A percentile compares a stretch with the other conserved stretches of the same genome.
Evolutionary conservation across 1,140 invertebrate species (phyloP).

Genomic region (Battus philenor): DNA sequence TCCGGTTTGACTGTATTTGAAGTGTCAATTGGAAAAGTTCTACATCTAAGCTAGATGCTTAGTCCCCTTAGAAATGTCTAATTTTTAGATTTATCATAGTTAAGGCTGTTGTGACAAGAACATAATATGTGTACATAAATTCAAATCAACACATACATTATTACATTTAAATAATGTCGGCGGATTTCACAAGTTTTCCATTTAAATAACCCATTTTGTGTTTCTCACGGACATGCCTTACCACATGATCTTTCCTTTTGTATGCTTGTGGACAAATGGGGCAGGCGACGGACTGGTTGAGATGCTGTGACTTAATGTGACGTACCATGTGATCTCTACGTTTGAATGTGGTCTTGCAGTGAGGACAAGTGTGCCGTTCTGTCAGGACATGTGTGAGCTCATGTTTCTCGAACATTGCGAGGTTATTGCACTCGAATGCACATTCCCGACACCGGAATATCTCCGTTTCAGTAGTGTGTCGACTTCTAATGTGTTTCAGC

Average conservation of each 20-base stretch:
- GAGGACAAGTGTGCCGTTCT: constrained; percentile 30
- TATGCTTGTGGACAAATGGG: constrained; percentile 38
- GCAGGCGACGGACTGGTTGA: constrained; percentile 31
- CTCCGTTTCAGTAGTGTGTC: constrained; percentile 25
- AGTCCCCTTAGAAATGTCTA: too few relatives aligned
- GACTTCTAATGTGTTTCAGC: constrained; percentile 35
- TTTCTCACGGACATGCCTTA: constrained; percentile 44
- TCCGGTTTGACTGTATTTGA: too few relatives aligned
- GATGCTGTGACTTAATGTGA: constrained; percentile 40
- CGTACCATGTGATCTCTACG: constrained; percentile 47
- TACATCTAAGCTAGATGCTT: too few relatives aligned
- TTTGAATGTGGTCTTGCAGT: constrained; percentile 41
- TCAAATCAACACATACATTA: too few relatives aligned
- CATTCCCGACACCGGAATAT: constrained; percentile 34
- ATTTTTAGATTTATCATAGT: too few relatives aligned
- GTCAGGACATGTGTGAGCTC: constrained; percentile 23
- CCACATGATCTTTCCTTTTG: constrained; percentile 46
- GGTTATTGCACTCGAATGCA: constrained; percentile 22
- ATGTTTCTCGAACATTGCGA: constrained; percentile 34
- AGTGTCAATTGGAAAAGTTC: too few relatives aligned
- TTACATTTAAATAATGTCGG: constrained; percentile 7
- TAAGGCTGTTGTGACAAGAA: too few relatives aligned
- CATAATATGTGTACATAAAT: too few relatives aligned
- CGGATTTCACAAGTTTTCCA: constrained; percentile 23
- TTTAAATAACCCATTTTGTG: constrained; percentile 38